Evolutionary conservation across 1,140 invertebrate genomes (phyloP).

Genomic region (Heliconius himera): DNA sequence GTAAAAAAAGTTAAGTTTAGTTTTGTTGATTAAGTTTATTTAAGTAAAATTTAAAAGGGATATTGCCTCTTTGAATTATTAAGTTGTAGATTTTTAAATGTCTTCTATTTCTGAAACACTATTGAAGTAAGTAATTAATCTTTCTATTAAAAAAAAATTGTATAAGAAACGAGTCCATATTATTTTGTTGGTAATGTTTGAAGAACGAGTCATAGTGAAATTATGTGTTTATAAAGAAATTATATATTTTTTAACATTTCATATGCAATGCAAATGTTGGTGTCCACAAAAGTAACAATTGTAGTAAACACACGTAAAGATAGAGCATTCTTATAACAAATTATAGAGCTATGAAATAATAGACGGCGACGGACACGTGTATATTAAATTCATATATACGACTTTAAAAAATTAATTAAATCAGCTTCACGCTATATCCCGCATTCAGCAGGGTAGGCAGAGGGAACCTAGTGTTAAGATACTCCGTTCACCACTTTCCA

Average conservation of each 20-base stretch:
- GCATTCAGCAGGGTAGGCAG: too few relatives aligned
- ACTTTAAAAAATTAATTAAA: too few relatives aligned
- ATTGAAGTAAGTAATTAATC: not conserved
- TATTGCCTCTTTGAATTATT: too few relatives aligned
- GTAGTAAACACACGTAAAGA: not conserved
- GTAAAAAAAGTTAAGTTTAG: too few relatives aligned
- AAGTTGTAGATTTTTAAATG: too few relatives aligned
- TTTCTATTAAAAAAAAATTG: not conserved
- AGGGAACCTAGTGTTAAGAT: too few relatives aligned
- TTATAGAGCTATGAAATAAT: not conserved
- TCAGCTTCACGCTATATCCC: too few relatives aligned
- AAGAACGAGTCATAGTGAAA: not conserved
- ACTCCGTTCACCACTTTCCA: too few relatives aligned
- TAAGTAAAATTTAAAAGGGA: too few relatives aligned
- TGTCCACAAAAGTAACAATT: not conserved
- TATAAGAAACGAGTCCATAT: not conserved
- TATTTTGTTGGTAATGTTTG: not conserved
- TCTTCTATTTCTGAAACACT: too few relatives aligned
- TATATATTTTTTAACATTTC: not conserved
- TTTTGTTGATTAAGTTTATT: too few relatives aligned
- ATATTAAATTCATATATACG: too few relatives aligned
- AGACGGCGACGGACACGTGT: not conserved
- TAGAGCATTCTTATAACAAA: not conserved
- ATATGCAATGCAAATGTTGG: not conserved
- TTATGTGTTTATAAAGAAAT: not conserved